Conservation (phyloP, 2,797 vertebrate genomes). For the Spheniscus humboldti region DNA sequence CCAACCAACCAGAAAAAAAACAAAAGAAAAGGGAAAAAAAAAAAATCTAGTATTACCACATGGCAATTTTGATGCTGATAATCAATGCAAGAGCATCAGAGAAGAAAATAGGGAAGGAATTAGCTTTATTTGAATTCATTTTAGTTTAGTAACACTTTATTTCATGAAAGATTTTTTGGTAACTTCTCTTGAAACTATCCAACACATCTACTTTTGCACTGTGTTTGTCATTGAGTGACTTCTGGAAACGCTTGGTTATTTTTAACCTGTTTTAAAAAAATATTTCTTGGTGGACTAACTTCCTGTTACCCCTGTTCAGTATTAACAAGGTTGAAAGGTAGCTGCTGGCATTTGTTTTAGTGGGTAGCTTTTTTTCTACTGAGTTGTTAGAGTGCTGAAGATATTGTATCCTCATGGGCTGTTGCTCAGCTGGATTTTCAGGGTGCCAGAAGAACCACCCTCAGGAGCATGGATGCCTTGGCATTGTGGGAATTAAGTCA, state of each 20-base stretch:
- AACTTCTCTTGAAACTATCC: not conserved
- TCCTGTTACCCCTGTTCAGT: not conserved
- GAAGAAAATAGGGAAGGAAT: not conserved
- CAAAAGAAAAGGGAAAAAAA: not conserved
- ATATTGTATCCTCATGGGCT: not conserved
- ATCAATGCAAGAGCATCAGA: not conserved
- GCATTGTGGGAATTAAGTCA: not conserved
- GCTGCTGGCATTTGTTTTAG: not conserved
- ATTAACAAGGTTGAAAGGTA: not conserved
- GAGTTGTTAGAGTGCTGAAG: not conserved
- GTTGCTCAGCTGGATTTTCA: not conserved
- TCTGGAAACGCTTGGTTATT: not conserved
- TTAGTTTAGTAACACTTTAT: not conserved
- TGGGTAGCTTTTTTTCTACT: not conserved
- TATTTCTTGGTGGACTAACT: not conserved
- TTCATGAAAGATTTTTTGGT: not conserved
- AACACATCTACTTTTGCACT: not conserved
- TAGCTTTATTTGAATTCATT: not conserved
- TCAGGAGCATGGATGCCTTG: not conserved
- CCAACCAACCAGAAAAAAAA: not conserved
- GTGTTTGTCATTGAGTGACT: not conserved
- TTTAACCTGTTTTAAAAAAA: not conserved
- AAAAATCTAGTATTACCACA: fast-evolving
- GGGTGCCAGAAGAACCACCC: not conserved
- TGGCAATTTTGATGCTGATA: not conserved